Percentiles rank a stretch among this genome's conserved stretches.
Conservation (phyloP, 1,140 invertebrate genomes). For the Pararge aegeria region DNA sequence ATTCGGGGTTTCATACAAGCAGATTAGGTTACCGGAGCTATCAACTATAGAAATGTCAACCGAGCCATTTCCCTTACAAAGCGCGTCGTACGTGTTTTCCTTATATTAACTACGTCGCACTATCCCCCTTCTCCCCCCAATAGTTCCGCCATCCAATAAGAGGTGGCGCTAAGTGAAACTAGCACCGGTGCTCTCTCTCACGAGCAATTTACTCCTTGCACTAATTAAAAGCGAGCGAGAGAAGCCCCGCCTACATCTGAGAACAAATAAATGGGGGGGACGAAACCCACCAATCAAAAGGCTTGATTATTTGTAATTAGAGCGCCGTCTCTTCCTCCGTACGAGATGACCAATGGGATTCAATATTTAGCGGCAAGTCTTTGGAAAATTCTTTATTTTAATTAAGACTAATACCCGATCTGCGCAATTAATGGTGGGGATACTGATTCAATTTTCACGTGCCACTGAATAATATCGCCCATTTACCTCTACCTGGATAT, state of each 20-base stretch:
- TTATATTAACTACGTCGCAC: constrained; percentile 70
- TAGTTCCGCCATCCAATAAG: constrained; percentile 72
- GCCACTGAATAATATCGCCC: constrained; percentile 5
- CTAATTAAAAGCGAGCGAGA: constrained; percentile 78
- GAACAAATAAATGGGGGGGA: constrained; percentile 76
- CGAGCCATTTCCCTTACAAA: constrained; percentile 69
- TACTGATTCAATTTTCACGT: constrained; percentile 5
- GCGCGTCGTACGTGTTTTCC: constrained; percentile 69
- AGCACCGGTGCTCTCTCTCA: constrained; percentile 64
- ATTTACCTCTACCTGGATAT: neutral
- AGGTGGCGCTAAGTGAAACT: constrained; percentile 72
- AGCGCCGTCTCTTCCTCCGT: constrained; percentile 65
- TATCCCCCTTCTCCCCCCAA: constrained; percentile 52
- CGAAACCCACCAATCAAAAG: constrained; percentile 55
- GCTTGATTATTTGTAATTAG: constrained; percentile 79
- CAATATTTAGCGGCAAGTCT: constrained; percentile 53
- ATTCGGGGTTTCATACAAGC: constrained; percentile 24
- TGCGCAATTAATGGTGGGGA: constrained; percentile 6
- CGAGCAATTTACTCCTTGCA: constrained; percentile 79
- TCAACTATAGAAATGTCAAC: constrained; percentile 69
- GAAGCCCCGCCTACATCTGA: constrained; percentile 66
- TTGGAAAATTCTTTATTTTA: constrained; percentile 33
- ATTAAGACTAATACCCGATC: constrained; percentile 34
- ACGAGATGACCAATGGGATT: constrained; percentile 75
- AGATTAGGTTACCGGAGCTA: constrained; percentile 60